Evolutionary conservation across 2,113 vertebrate species (phyloP).

Genomic region (Megaptera novaeangliae): DNA sequence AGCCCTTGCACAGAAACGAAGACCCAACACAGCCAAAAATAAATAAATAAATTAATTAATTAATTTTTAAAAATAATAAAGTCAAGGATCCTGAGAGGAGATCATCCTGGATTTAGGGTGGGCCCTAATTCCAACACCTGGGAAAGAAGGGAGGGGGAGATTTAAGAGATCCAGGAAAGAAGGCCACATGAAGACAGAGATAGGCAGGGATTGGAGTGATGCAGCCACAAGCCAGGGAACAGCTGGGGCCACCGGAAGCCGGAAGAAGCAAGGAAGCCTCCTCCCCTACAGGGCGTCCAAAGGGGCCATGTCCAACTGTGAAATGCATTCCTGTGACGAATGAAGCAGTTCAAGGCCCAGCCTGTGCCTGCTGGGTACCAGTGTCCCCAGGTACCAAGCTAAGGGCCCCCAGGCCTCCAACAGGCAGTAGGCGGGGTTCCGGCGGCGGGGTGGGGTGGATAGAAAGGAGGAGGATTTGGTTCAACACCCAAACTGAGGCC

Average conservation of each 20-base stretch:
- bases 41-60: too few species aligned
- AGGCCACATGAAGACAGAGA: fast-evolving
- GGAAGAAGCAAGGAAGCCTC: not conserved
- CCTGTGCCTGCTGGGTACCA: not conserved
- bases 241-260: fast-evolving
- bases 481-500: not conserved
- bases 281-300: fast-evolving
- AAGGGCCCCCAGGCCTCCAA: fast-evolving
- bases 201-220: not conserved
- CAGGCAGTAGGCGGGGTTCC: fast-evolving
- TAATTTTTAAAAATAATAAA: too few species aligned
- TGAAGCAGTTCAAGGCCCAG: fast-evolving
- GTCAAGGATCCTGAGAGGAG: not conserved
- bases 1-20: too few species aligned
- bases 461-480: fast-evolving
- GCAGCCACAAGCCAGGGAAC: not conserved
- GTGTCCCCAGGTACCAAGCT: fast-evolving
- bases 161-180: too few species aligned
- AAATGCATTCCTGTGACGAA: fast-evolving
- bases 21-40: too few species aligned
- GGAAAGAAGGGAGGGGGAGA: not conserved
- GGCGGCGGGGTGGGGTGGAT: fast-evolving
- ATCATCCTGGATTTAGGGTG: not conserved
- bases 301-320: fast-evolving
- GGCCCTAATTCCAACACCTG: not conserved